These are phyloP conservation scores for Macrocentrus cingulum DNA, from an alignment of 1,140 invertebrate species.

Conservation along the genomic window DNA sequence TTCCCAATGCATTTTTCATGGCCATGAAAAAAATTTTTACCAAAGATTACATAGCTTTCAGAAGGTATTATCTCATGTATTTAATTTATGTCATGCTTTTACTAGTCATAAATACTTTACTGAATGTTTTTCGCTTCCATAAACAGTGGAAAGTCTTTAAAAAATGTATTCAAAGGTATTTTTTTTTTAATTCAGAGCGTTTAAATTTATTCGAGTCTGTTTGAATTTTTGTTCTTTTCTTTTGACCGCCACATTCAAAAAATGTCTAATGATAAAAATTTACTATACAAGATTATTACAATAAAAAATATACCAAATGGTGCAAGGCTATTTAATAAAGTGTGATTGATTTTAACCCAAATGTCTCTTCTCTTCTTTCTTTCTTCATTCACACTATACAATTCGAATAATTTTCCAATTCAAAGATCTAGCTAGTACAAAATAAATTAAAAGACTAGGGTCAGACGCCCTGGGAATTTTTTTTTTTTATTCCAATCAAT, in stretches of 20 bases:
- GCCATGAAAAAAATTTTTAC: conserved; percentile 27
- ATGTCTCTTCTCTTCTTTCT: not conserved
- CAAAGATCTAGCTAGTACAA: conserved; percentile 14
- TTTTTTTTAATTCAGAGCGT: conserved; percentile 14
- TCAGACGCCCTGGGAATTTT: conserved; percentile 3
- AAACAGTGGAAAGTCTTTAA: not conserved
- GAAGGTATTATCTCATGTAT: conserved; percentile 1
- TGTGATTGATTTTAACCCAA: not conserved
- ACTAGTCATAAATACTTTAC: not conserved
- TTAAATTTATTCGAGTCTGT: conserved; percentile 9
- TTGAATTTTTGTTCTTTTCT: not conserved
- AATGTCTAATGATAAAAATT: conserved; percentile 27
- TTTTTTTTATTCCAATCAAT: conserved; percentile 23
- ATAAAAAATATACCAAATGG: conserved; percentile 31
- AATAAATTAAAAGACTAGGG: conserved; percentile 19
- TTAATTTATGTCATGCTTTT: conserved; percentile 16
- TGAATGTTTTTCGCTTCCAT: not conserved
- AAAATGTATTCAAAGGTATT: not conserved
- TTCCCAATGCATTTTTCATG: conserved; percentile 21
- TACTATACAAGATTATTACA: conserved; percentile 31
- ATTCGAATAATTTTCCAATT: conserved; percentile 1
- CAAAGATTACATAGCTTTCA: conserved; percentile 23
- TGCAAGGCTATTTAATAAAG: conserved; percentile 18
- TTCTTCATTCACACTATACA: not conserved
- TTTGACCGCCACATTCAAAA: conserved; percentile 13